Evolutionary conservation across 2,888 invertebrate species (phyloP).

Genomic region (Diarsia mendica): DNA sequence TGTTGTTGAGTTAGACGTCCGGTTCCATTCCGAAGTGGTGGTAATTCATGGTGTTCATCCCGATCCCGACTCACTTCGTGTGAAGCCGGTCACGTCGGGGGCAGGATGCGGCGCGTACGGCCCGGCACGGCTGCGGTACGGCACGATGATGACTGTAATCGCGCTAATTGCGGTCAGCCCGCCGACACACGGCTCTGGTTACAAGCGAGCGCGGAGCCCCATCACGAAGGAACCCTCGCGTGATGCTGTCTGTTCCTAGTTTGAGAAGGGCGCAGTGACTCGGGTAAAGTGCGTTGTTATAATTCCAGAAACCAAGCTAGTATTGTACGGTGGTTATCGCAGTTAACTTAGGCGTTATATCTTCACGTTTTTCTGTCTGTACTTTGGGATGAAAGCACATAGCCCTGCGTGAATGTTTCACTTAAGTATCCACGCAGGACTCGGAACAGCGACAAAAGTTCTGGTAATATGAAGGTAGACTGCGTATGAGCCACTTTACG

Average conservation of each 20-base stretch:
- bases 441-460: not conserved
- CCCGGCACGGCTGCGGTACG: constrained; percentile 9
- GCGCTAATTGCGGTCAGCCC: constrained; percentile 46
- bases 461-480: not conserved
- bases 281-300: not conserved
- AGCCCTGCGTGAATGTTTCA: no score
- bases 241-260: not conserved
- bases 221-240: constrained; percentile 1
- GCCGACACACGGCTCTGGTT: not conserved
- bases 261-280: not conserved
- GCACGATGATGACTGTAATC: constrained; percentile 46
- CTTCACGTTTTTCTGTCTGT: not conserved
- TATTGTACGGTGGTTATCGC: not conserved
- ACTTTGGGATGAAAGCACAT: not conserved
- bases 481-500: not conserved
- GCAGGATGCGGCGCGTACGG: constrained; percentile 31
- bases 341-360: no score
- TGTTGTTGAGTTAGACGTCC: not conserved
- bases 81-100: constrained; percentile 43
- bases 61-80: constrained; percentile 34
- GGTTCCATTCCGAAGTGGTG: not conserved
- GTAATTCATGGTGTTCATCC: not conserved
- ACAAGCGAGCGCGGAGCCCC: not conserved
- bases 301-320: not conserved
- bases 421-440: not conserved